These are phyloP conservation scores for Atlantisia rogersi DNA, from an alignment of 2,113 vertebrate species.

Conservation along the genomic window DNA sequence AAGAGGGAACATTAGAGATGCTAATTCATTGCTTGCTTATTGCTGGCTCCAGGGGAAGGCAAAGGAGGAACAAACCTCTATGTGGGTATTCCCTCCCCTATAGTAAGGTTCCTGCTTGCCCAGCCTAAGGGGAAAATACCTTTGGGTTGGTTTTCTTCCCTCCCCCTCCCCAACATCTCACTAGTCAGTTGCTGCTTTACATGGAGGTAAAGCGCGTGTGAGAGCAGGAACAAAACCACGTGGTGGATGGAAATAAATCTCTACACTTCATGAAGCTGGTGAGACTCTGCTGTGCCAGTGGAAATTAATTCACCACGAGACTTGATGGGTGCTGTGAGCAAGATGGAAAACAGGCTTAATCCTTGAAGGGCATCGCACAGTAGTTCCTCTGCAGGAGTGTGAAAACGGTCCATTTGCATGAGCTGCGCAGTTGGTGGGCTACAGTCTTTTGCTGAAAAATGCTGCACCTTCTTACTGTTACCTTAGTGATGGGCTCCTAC, in stretches of 20 bases:
- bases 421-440: neutral
- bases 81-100: neutral
- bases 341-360: neutral
- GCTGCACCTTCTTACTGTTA: neutral
- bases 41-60: rapidly evolving
- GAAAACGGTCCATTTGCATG: neutral
- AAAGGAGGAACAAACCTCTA: neutral
- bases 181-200: neutral
- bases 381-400: neutral
- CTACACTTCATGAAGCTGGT: neutral
- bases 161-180: neutral
- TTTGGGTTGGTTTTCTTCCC: neutral
- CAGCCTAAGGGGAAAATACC: neutral
- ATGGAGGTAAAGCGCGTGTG: neutral
- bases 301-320: neutral
- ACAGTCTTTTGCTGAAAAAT: neutral
- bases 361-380: neutral
- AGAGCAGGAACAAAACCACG: neutral
- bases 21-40: neutral
- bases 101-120: neutral
- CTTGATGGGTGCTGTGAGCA: neutral
- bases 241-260: neutral
- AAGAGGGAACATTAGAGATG: neutral
- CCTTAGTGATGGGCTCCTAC: neutral
- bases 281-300: neutral